Percentiles rank a stretch among this genome's conserved stretches.
Conservation (phyloP, 2,113 vertebrate species). For the Trichomycterus rosablanca region DNA sequence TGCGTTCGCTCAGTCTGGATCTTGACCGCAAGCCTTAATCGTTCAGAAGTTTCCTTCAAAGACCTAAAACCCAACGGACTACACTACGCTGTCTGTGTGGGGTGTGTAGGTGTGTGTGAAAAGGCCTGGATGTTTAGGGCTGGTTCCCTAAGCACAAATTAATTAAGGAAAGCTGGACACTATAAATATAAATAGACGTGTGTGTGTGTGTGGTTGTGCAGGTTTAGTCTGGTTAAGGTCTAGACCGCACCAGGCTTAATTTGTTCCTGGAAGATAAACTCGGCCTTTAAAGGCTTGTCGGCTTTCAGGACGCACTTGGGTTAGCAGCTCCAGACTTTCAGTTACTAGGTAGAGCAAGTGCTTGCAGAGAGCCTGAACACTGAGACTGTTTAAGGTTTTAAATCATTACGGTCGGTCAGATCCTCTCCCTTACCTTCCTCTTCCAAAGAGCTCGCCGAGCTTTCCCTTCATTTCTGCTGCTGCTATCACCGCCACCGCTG, state of each 20-base stretch:
- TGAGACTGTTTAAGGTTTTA: not conserved
- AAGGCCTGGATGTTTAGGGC: slow-evolving; percentile 12
- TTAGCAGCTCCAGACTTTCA: slow-evolving; percentile 9
- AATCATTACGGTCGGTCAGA: too few relatives aligned
- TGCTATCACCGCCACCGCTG: slow-evolving; percentile 64
- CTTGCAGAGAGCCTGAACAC: not conserved
- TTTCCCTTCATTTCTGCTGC: slow-evolving; percentile 31
- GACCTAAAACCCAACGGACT: too few relatives aligned
- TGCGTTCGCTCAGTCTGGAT: not conserved
- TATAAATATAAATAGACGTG: not conserved
- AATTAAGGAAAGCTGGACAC: not conserved
- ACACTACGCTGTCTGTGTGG: not conserved
- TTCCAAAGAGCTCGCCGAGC: slow-evolving; percentile 36
- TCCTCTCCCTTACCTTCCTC: slow-evolving; percentile 17
- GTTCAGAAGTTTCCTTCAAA: slow-evolving; percentile 24
- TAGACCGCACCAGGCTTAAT: too few relatives aligned
- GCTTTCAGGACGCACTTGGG: slow-evolving; percentile 18
- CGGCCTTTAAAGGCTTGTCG: slow-evolving; percentile 11
- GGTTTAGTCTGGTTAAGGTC: slow-evolving; percentile 21
- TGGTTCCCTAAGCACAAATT: slow-evolving; percentile 23
- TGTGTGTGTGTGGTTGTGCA: not conserved
- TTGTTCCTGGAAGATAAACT: not conserved
- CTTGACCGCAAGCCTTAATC: slow-evolving; percentile 32
- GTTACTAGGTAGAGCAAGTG: too few relatives aligned
- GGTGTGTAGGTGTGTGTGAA: too few relatives aligned